A percentile compares a stretch with the other conserved stretches of the same genome.
Evolutionary conservation across 2,113 vertebrate species (phyloP).

Genomic region (Catagonus wagneri): DNA sequence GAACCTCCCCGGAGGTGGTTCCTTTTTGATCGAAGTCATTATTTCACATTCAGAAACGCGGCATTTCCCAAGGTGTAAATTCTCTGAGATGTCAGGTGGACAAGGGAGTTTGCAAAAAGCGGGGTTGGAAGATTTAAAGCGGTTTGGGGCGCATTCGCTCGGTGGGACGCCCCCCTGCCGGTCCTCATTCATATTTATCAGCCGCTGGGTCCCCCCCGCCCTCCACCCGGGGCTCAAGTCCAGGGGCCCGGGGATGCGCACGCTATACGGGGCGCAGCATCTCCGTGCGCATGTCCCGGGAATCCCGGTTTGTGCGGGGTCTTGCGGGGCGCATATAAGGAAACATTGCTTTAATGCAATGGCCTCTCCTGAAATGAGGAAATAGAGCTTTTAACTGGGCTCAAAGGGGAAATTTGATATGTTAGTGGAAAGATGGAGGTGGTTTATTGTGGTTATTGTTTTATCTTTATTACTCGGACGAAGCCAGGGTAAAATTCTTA

Average conservation of each 20-base stretch:
- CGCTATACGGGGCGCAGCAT: not conserved
- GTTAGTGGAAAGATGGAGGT: conserved; percentile 44
- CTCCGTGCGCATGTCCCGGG: fast-evolving
- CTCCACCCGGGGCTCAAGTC: not conserved
- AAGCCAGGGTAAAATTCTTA: conserved; percentile 54
- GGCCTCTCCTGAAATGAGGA: conserved; percentile 52
- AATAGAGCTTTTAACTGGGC: conserved; percentile 58
- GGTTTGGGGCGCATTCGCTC: not conserved
- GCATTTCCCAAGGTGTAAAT: not conserved
- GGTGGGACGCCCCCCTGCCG: fast-evolving
- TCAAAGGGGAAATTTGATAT: conserved; percentile 57
- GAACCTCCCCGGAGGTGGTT: not conserved
- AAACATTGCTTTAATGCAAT: conserved; percentile 8
- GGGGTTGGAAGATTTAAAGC: not conserved
- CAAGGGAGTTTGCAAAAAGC: not conserved
- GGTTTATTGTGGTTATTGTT: conserved; percentile 65
- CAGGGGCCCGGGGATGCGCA: no score
- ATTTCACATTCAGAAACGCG: not conserved
- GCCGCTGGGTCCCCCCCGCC: no score
- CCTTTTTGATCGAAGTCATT: not conserved
- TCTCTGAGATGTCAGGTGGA: not conserved
- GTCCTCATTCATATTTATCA: fast-evolving
- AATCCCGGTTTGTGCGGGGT: not conserved
- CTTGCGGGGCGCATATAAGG: not conserved
- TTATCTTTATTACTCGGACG: conserved; percentile 65